A percentile compares a stretch with the other conserved stretches of the same genome.
These are phyloP conservation scores for Pardalotus punctatus DNA, from an alignment of 2,113 vertebrate species.

Conservation along the genomic window DNA sequence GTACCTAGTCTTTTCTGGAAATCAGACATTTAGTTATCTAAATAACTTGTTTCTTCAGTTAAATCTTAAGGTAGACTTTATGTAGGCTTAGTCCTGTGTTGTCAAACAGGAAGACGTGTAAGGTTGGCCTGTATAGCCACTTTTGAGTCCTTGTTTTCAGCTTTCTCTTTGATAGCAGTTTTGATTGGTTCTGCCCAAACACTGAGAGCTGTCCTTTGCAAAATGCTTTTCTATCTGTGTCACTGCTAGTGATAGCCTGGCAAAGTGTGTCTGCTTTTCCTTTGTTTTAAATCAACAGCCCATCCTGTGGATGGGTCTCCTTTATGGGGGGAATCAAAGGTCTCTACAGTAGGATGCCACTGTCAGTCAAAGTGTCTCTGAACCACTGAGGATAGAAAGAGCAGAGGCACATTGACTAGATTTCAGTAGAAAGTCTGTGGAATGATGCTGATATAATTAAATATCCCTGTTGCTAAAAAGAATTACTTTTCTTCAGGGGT, in stretches of 20 bases:
- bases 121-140: neutral
- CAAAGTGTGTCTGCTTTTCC: neutral
- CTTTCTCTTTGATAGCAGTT: neutral
- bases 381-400: neutral
- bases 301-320: neutral
- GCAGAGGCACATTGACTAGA: neutral
- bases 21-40: neutral
- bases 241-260: neutral
- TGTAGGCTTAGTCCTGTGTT: neutral
- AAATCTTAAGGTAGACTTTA: neutral
- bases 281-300: neutral
- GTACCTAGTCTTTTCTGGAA: neutral
- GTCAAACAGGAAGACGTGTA: neutral
- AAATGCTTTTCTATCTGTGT: neutral
- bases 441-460: neutral
- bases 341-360: neutral
- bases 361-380: neutral
- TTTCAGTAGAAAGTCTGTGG: neutral
- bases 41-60: neutral
- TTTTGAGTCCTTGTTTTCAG: neutral
- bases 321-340: neutral
- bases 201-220: neutral
- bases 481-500: neutral
- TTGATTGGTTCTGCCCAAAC: neutral
- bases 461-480: neutral